Conservation (phyloP, 2,888 invertebrate species). For the Macaria liturata region DNA sequence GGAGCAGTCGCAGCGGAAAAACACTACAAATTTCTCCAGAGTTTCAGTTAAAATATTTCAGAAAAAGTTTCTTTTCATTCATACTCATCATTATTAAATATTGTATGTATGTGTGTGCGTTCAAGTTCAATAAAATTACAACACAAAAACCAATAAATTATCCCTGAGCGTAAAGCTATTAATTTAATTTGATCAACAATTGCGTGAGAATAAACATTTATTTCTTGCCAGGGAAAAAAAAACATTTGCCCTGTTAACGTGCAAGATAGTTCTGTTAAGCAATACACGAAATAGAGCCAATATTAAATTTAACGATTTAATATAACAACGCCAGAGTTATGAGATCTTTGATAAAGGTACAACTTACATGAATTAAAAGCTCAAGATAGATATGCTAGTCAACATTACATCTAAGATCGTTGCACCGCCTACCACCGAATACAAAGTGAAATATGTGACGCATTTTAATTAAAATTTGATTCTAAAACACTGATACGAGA, state of each 20-base stretch:
- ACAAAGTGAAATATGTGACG: constrained; percentile 79
- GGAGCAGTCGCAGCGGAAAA: no score
- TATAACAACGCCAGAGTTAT: constrained; percentile 65
- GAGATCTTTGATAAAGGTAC: constrained; percentile 51
- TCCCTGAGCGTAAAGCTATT: constrained; percentile 52
- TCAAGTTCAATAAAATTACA: no score
- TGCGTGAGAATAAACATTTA: constrained; percentile 77
- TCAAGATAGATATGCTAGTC: constrained; percentile 55
- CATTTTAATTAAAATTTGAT: constrained; percentile 82
- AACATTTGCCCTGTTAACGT: constrained; percentile 71
- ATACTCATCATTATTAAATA: no score
- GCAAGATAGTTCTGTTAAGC: constrained; percentile 70
- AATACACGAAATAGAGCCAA: constrained; percentile 77
- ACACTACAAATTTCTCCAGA: no score
- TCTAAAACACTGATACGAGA: constrained; percentile 70
- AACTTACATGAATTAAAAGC: constrained; percentile 40
- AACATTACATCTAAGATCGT: constrained; percentile 53
- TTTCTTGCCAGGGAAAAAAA: constrained; percentile 64
- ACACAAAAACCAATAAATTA: constrained; percentile 48
- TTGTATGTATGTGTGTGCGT: no score
- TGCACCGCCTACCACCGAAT: constrained; percentile 79
- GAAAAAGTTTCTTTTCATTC: no score
- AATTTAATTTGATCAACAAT: constrained; percentile 68
- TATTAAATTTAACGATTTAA: constrained; percentile 82
- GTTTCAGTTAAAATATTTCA: no score